A percentile compares a stretch with the other conserved stretches of the same genome.
Evolutionary conservation across 30 jellyfish, hydroid and myxozoan genomes (phyloP).

Genomic region (Aurelia aurita): DNA sequence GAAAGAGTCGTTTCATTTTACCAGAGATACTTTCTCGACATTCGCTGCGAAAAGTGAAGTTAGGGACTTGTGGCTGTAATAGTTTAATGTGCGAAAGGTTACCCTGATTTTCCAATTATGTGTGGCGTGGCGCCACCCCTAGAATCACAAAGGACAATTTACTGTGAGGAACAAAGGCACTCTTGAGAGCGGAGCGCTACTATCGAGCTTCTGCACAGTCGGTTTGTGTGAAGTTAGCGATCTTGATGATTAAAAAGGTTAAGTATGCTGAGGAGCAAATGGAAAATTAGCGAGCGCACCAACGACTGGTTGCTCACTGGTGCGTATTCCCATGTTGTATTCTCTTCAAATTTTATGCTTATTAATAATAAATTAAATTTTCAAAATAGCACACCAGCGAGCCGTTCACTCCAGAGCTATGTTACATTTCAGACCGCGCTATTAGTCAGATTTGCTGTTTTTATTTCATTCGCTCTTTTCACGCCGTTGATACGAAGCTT

Average conservation of each 20-base stretch:
- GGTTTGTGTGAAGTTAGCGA: no score
- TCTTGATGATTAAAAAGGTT: background rate
- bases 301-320: slow-evolving; percentile 59
- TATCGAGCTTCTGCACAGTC: no score
- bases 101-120: background rate
- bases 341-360: slow-evolving; percentile 36
- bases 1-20: no score
- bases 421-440: slow-evolving; percentile 32
- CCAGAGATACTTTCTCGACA: no score
- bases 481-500: no score
- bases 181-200: no score
- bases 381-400: slow-evolving; percentile 62
- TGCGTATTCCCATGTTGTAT: slow-evolving; percentile 49
- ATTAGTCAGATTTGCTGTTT: background rate
- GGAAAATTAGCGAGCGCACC: slow-evolving; percentile 11
- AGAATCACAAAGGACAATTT: no score
- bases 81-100: background rate
- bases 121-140: no score
- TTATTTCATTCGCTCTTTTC: no score
- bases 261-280: background rate
- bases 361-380: slow-evolving; percentile 48
- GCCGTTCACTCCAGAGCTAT: slow-evolving; percentile 28
- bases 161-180: no score
- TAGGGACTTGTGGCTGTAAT: no score
- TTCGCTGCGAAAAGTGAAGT: no score